A percentile compares a stretch with the other conserved stretches of the same genome.
These are phyloP conservation scores for Okapia johnstoni DNA, from an alignment of 2,113 vertebrate genomes.

Conservation along the genomic window DNA sequence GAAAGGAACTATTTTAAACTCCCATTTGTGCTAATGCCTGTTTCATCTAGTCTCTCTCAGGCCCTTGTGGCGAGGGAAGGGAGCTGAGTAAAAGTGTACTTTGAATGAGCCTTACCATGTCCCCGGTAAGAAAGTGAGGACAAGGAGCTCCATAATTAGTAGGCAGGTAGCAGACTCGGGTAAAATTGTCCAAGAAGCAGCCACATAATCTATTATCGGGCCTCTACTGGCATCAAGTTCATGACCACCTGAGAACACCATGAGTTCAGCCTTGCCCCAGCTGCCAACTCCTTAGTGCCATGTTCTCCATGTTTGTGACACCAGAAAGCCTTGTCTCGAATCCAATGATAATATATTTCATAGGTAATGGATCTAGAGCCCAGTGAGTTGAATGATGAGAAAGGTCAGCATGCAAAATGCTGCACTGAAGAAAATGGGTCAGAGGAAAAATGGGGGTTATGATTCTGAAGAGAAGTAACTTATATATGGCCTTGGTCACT, in stretches of 20 bases:
- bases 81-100: neutral
- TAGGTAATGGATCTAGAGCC: neutral
- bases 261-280: neutral
- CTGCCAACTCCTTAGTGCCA: neutral
- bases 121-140: neutral
- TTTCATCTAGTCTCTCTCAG: neutral
- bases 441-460: neutral
- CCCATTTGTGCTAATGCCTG: neutral
- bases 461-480: neutral
- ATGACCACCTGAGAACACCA: neutral
- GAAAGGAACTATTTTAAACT: neutral
- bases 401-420: neutral
- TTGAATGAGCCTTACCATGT: neutral
- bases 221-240: neutral
- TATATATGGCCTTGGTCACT: neutral
- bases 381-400: neutral
- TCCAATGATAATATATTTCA: conserved; percentile 20
- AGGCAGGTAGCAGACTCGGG: neutral
- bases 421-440: neutral
- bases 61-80: neutral
- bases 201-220: neutral
- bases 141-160: neutral
- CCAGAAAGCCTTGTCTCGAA: neutral
- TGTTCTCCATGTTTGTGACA: neutral
- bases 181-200: neutral